Conservation (phyloP, 2,113 vertebrate species). For the Lagopus muta region DNA sequence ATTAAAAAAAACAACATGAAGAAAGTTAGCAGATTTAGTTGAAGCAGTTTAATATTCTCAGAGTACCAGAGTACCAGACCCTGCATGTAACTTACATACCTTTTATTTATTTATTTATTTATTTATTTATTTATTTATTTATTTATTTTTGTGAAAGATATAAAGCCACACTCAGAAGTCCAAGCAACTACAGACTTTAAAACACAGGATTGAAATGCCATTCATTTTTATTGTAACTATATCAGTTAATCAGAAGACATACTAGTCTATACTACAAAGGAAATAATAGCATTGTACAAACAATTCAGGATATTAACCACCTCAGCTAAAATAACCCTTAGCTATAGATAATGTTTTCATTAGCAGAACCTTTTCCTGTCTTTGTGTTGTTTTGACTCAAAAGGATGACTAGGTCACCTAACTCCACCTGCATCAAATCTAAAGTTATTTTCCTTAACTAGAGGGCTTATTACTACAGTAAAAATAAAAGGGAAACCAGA, state of each 20-base stretch:
- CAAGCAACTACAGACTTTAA: neutral
- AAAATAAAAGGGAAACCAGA: neutral
- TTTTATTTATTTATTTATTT: no score
- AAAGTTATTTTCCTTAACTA: slow-evolving; percentile 48
- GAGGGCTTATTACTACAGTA: neutral
- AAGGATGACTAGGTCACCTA: slow-evolving; percentile 65
- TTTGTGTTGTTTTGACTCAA: slow-evolving; percentile 76
- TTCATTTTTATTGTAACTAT: neutral
- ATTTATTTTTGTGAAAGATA: neutral
- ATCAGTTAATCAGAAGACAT: neutral
- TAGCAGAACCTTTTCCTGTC: slow-evolving; percentile 70
- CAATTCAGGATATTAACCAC: slow-evolving; percentile 54
- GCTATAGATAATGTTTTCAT: slow-evolving; percentile 60
- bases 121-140: no score
- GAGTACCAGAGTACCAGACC: neutral
- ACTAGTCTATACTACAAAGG: slow-evolving; percentile 28
- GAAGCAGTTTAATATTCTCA: neutral
- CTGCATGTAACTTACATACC: no score
- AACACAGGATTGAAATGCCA: neutral
- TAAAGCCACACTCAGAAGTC: neutral
- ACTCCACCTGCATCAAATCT: slow-evolving; percentile 37
- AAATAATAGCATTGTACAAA: slow-evolving; percentile 43
- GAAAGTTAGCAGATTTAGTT: neutral
- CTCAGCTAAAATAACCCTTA: slow-evolving; percentile 60
- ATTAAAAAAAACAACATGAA: neutral